phyloP scores from a whole-genome alignment of 2,113 vertebrate species.

The Sardina pilchardus region DNA sequence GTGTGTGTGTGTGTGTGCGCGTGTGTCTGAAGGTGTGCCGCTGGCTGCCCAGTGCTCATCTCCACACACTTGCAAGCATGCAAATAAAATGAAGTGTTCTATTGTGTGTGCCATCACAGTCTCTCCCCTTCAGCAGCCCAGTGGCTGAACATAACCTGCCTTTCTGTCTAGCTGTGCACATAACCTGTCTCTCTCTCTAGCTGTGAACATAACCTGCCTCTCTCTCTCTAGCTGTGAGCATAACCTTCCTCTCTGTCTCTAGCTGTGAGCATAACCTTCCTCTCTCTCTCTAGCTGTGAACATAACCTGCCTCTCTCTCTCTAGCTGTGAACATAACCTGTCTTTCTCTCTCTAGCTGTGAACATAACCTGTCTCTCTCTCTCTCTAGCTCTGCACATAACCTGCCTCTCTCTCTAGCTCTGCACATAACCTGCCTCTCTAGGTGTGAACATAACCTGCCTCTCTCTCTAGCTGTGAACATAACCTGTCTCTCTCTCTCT shows the following conservation, averaged over 20 bases:
- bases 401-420: neutral
- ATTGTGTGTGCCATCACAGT: neutral
- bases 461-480: no score
- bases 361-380: neutral
- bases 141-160: neutral
- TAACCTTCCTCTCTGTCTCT: no score
- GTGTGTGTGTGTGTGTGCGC: conserved; percentile 26
- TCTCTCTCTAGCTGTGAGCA: neutral
- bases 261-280: no score
- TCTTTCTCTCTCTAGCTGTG: no score
- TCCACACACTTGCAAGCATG: neutral
- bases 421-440: neutral
- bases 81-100: neutral
- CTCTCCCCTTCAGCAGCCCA: neutral
- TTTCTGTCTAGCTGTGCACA: neutral
- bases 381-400: neutral
- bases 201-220: no score
- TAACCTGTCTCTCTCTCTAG: no score
- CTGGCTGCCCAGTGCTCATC: neutral
- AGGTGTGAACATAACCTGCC: neutral
- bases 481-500: neutral
- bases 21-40: neutral
- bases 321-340: neutral
- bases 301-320: neutral
- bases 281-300: no score